Base-by-base conservation (phyloP, 2,113 vertebrate species). In the Monopterus albus region DNA sequence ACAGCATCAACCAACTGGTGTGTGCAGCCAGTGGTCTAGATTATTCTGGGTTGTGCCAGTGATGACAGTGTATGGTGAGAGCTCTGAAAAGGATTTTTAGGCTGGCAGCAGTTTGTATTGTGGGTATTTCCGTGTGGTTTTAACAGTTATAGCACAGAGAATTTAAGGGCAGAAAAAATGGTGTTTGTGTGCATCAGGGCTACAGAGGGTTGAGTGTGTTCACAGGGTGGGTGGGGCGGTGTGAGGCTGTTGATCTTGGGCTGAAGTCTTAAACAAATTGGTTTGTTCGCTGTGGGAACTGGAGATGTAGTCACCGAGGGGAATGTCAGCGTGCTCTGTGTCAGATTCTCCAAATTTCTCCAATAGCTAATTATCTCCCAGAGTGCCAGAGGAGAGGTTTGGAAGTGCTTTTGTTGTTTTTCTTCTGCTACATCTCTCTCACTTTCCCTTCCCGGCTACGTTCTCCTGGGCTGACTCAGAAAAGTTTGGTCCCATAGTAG, bases 301-400 rank as follows among this genome's bases (percentile, higher is more conserved):
- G 55, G 76, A 57, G 79, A 81, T 77, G 73, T 53, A 79, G 80
- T 90, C 78, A 47, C 62, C 25, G 62, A 63, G 31, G 77, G 82
- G 62, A 79, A 79, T 64, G 65, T 78, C 79, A 75, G 66, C 61
- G 40, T 66, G 82, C 75, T 78, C 61, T 26, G 36, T 81, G 82
- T 90, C 90, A 81, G 82, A 84, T 89, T 84, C 83, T 72, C 78
- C 82, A 82, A 81, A 87, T 89, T 75, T 85, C 84, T 81, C 64
- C 62, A 42, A 84, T 75, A 51, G 74, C 84, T 90, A 89, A 91
- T 91, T 87, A 88, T 84, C 89, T 86, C 83, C 67, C 79, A 55
- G 35, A 79, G 74, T 57, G 81, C 81, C 81, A 78, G 62, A 62
- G 75, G 69, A 84, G 73, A 84, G 75, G 80, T 84, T 72, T 74